Base-by-base conservation (phyloP, 2,888 invertebrate genomes). In the Rhamphomyia laevipes region DNA sequence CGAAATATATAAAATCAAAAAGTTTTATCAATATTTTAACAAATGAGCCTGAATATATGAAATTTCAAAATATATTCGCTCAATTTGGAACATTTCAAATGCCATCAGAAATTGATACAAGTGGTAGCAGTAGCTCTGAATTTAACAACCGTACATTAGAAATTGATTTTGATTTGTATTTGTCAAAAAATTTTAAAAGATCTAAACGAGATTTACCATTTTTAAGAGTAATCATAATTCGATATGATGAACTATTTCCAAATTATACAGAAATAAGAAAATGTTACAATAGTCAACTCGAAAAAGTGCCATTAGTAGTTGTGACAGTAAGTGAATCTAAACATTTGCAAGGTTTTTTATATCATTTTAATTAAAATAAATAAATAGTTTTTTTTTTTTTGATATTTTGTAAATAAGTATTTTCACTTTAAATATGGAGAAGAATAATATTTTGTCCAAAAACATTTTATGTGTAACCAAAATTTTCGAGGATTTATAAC, bases 251-350 rank as follows among this genome's bases (percentile, higher is more conserved):
- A 31, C 31, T 47, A 5, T 66, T 67, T 55, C 68, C 67, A 4
- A 62, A 56, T 9, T 59, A 65, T 37, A 51, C 57, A 21, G 61
- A 64, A 46, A 59, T 68, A 30, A 53, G 56, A 5, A 50, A 56
- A 10, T 60, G 61, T 12, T 60, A 61, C 46, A 52, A 57, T 4
- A 57, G 59, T 42, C 63, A 63, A 45, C 38, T 55, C 4, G 55
- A 57, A 31, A 53, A 55, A 5, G 61, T 59, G 4, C 66, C 67
- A 3, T 46, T 69, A 45, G 55, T 69, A 11, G 53, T 69, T 37
- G 54, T 64, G n/a, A 63, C 66, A n/a, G 59, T 68, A 12, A 66
- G 65, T 55, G 65, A 65, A 44, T 66, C 69, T 3, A 69, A 68
- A 47, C 66, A 69, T 50, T 62, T 69, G 49, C 69, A 68, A 48